Conservation (phyloP, 2,888 invertebrate genomes). For the Drosophila falleni region DNA sequence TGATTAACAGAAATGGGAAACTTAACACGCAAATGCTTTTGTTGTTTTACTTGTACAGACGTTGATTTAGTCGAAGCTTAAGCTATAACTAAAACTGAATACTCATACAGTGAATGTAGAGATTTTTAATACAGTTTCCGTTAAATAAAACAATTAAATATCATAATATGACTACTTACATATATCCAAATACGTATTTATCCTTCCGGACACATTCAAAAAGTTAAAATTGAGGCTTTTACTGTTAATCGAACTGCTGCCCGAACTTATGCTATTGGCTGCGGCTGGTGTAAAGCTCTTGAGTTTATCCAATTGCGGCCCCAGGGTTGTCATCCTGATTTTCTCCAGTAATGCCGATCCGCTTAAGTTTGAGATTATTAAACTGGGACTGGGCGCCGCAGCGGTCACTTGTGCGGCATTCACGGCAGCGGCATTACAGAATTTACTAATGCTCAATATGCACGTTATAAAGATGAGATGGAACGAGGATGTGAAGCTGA, state of each 20-base stretch:
- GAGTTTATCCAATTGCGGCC: slow-evolving; percentile 68
- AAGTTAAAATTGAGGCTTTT: slow-evolving; percentile 67
- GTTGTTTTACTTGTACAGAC: neutral
- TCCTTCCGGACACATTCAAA: slow-evolving; percentile 84
- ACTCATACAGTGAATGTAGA: neutral
- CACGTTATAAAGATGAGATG: slow-evolving; percentile 83
- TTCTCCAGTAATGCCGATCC: slow-evolving; percentile 81
- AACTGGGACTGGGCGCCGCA: slow-evolving; percentile 67
- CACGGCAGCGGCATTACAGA: slow-evolving; percentile 82
- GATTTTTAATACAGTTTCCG: neutral
- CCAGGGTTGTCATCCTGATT: slow-evolving; percentile 72
- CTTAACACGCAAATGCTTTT: slow-evolving; percentile 4
- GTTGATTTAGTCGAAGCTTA: neutral
- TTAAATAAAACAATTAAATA: neutral
- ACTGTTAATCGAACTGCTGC: slow-evolving; percentile 38
- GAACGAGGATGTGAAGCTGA: slow-evolving; percentile 83
- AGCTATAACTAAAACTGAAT: neutral
- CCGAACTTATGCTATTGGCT: slow-evolving; percentile 70
- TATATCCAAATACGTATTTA: slow-evolving; percentile 82
- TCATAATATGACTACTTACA: slow-evolving; percentile 73
- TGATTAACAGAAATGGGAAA: slow-evolving; percentile 64
- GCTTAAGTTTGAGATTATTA: slow-evolving; percentile 77
- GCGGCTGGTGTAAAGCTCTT: slow-evolving; percentile 68
- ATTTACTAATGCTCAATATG: slow-evolving; percentile 83
- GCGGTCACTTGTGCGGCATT: slow-evolving; percentile 73